Conservation (phyloP, 2,888 invertebrate genomes). For the Philereme transversata region DNA sequence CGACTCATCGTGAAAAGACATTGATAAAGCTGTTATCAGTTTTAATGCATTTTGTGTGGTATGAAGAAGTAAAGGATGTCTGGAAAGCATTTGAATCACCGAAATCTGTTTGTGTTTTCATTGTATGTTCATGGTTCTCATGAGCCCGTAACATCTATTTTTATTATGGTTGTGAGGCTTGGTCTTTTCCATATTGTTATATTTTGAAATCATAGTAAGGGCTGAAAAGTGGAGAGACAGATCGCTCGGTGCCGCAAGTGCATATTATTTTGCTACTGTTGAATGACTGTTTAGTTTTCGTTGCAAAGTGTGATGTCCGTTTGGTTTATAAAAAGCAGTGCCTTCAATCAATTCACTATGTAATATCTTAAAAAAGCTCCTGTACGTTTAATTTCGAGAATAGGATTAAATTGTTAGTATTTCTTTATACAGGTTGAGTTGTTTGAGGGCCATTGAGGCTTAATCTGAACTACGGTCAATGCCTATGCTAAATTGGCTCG, state of each 20-base stretch:
- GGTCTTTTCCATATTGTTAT: too few relatives aligned
- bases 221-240: not conserved
- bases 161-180: not conserved
- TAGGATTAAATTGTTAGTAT: conserved; percentile 42
- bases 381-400: conserved; percentile 48
- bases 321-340: conserved; percentile 65
- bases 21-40: conserved; percentile 20
- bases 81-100: conserved; percentile 18
- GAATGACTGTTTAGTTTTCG: not conserved
- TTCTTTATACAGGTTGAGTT: conserved; percentile 21
- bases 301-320: conserved; percentile 40
- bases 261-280: conserved; percentile 5
- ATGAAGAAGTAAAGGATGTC: conserved; percentile 11
- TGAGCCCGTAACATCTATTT: not conserved
- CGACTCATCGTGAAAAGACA: conserved; percentile 25
- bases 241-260: conserved; percentile 14
- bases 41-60: conserved; percentile 32
- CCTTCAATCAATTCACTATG: conserved; percentile 62
- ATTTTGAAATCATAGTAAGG: too few relatives aligned
- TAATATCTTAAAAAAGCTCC: conserved; percentile 47
- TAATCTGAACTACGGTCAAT: too few relatives aligned
- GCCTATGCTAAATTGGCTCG: too few relatives aligned
- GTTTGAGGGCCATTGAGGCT: too few relatives aligned
- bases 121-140: not conserved
- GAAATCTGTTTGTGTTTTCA: conserved; percentile 9